Evolutionary conservation across 1,140 invertebrate genomes (phyloP).

Genomic region (Aplysia californica): DNA sequence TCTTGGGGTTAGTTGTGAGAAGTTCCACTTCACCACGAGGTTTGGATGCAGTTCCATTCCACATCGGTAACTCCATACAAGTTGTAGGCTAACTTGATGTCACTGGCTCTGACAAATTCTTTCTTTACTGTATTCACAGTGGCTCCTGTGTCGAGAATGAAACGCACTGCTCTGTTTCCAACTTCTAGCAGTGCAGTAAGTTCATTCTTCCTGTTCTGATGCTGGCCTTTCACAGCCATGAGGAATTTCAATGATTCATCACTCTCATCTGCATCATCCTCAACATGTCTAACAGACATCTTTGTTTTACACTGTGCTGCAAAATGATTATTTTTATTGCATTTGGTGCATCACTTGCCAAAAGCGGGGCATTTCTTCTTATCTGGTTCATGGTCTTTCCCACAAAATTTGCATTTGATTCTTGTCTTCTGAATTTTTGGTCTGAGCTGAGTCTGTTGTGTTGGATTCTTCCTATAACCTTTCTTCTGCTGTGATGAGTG

Average conservation of each 20-base stretch:
- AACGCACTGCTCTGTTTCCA: background rate
- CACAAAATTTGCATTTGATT: slow-evolving; percentile 2
- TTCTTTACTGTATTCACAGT: background rate
- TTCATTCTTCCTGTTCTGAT: background rate
- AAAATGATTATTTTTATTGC: slow-evolving; percentile 3
- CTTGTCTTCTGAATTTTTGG: background rate
- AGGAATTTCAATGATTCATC: background rate
- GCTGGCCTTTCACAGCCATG: background rate
- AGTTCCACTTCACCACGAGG: background rate
- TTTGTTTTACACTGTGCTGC: background rate
- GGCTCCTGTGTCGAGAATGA: background rate
- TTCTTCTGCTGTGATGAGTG: too few species aligned
- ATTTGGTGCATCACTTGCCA: background rate
- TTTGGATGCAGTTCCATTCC: background rate
- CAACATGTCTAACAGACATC: background rate
- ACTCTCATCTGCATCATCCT: background rate
- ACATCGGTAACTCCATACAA: background rate
- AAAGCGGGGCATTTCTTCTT: background rate
- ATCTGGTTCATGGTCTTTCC: background rate
- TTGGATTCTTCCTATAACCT: background rate
- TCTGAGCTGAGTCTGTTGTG: background rate
- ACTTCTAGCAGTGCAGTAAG: background rate
- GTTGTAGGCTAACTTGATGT: background rate
- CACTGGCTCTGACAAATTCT: background rate
- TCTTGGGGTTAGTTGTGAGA: background rate